Evolutionary conservation across 35 echinoderm and acorn worm species (phyloP), one percentile per base, ranked within the genome.

Genomic region (Ophioderma brevispina): DNA sequence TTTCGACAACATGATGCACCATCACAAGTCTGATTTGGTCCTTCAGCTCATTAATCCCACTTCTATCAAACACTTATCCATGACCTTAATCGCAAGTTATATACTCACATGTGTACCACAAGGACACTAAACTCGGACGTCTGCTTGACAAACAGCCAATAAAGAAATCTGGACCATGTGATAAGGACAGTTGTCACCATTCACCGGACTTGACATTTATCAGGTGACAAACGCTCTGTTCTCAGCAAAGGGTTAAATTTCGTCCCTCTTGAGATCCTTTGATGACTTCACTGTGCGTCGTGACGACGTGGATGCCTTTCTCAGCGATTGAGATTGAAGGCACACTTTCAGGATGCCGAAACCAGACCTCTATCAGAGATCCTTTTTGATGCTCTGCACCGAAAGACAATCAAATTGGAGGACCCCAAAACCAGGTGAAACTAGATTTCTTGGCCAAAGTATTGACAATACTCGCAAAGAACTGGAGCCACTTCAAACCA

Each of bases 161-260:
- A 15, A 25, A 25, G 10, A 25, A 18, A 13, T 30, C 6, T 25
- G n/a, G 3, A 25, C 1, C 2, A 3, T 70, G 17, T 70, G 59
- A 80, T n/a, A n/a, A 34, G 36, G 38, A 36, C 38, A 8, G 78
- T 36, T 80, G 33, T 80, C 32, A 80, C 78, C 34, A 80, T 80
- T 34, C 78, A 15, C 36, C 78, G 4, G 78, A 80, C 38, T 80
- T 80, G 36, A 15, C 34, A 6, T n/a, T 31, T 52, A 13, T 70
- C 78, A 35, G 34, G 4, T 34, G 31, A 80, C 34, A 33, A 80
- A 35, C 17, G 78, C 5, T 32, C 78, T 13, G 32, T 77, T 35
- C 76, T 77, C 34, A 8, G 76, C n/a, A 77, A 77, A 77, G 76
- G n/a, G 78, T 2, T 80, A 6, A 80, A 80, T 80, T 80, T 80